phyloP scores from a whole-genome alignment of 1,140 invertebrate species.

The Tribolium madens region DNA sequence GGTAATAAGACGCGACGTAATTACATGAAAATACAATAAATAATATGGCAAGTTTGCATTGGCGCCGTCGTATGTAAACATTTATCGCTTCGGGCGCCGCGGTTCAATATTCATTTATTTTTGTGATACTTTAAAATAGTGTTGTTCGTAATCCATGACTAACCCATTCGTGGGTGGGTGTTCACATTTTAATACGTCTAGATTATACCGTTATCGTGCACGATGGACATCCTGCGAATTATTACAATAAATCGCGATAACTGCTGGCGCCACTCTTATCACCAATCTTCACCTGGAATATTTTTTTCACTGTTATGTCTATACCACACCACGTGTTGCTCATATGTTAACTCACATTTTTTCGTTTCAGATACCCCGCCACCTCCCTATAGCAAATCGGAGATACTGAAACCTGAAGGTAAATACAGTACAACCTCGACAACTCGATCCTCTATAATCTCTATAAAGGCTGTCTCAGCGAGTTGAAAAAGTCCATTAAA shows the following conservation, averaged over 20 bases:
- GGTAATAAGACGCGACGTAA: constrained; percentile 40
- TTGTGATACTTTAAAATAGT: constrained; percentile 43
- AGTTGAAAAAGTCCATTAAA: too few species aligned
- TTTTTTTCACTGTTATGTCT: background rate
- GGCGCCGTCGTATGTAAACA: constrained; percentile 45
- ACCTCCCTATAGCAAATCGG: too few species aligned
- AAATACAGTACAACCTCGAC: too few species aligned
- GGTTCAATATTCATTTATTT: constrained; percentile 48
- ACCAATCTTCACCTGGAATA: background rate
- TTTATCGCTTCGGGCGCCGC: constrained; percentile 47
- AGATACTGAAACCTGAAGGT: too few species aligned
- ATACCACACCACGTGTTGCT: too few species aligned
- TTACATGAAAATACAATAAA: constrained; percentile 42
- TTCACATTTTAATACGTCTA: constrained; percentile 1
- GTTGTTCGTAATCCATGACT: constrained; percentile 29
- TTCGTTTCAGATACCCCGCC: too few species aligned
- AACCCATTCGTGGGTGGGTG: constrained; percentile 21
- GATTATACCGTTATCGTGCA: background rate
- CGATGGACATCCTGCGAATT: background rate
- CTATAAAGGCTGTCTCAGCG: too few species aligned
- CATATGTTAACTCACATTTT: too few species aligned
- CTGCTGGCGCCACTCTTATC: background rate
- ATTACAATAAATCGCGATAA: background rate
- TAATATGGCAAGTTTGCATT: constrained; percentile 46
- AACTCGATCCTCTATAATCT: too few species aligned